Evolutionary conservation across 92 coral and sea anemone genomes (phyloP).

Genomic region (Plumapathes pennacea): DNA sequence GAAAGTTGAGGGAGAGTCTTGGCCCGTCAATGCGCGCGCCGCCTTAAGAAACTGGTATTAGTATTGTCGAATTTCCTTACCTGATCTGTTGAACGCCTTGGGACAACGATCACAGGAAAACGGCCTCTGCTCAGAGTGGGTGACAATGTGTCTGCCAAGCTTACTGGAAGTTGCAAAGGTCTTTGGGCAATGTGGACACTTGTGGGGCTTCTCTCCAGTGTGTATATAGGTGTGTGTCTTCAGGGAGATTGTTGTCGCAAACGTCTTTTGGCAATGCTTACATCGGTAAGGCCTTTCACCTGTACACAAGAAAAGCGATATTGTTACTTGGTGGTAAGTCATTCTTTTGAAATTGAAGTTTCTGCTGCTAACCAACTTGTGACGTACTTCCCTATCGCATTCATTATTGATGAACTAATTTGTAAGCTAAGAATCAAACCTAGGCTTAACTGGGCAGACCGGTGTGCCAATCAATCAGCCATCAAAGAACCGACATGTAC

Average conservation of each 20-base stretch:
- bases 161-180: constrained; percentile 99
- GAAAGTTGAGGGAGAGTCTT: no score
- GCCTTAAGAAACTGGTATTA: no score
- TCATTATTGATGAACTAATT: no score
- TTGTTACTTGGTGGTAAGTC: background rate
- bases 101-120: constrained; percentile 91
- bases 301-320: constrained; percentile 2
- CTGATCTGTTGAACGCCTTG: constrained; percentile 98
- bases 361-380: no score
- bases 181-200: constrained; percentile 98
- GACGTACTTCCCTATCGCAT: background rate
- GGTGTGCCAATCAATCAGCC: no score
- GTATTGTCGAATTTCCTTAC: no score
- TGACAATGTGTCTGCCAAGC: constrained; percentile 96
- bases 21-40: no score
- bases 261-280: constrained; percentile 94
- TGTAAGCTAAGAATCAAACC: no score
- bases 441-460: no score
- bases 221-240: constrained; percentile 99
- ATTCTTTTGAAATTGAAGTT: no score
- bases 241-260: constrained; percentile 96
- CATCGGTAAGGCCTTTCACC: constrained; percentile 98
- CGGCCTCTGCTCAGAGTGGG: constrained; percentile 97
- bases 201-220: constrained; percentile 98
- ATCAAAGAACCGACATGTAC: no score